These are phyloP conservation scores for Abrostola tripartita DNA, from an alignment of 2,888 invertebrate genomes.

Conservation along the genomic window DNA sequence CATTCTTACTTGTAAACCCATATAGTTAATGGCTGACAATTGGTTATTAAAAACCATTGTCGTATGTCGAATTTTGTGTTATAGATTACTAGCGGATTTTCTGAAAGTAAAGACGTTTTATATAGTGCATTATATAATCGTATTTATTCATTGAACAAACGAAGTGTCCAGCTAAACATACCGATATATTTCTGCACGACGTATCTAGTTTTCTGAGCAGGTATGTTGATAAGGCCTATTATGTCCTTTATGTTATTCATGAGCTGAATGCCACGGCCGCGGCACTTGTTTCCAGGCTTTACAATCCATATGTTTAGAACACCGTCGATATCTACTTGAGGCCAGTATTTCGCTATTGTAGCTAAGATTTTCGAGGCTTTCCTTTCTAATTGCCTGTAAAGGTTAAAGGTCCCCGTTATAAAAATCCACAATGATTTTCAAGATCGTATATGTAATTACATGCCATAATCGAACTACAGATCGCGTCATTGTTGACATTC, in stretches of 20 bases:
- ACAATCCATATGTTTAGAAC: conserved; percentile 97
- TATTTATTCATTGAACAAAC: conserved; percentile 12
- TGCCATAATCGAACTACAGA: conserved; percentile 14
- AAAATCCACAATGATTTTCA: background rate
- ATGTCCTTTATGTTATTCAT: conserved; percentile 96
- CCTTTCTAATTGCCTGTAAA: conserved; percentile 81
- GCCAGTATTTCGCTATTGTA: conserved; percentile 92
- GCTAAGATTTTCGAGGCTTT: conserved; percentile 90
- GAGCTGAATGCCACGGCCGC: conserved; percentile 96
- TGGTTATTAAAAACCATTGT: conserved; percentile 98
- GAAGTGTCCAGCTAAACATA: conserved; percentile 69
- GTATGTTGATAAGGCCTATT: conserved; percentile 91
- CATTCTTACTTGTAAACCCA: conserved; percentile 95
- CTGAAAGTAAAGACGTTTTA: conserved; percentile 83
- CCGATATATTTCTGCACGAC: conserved; percentile 99
- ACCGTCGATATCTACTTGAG: conserved; percentile 95
- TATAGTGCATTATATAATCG: conserved; percentile 4
- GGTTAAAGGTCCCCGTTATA: conserved; percentile 30
- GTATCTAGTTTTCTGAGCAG: conserved; percentile 92
- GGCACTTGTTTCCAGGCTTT: conserved; percentile 97
- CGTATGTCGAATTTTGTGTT: conserved; percentile 98
- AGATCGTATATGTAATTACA: background rate
- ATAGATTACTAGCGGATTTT: conserved; percentile 95
- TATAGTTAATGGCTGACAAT: conserved; percentile 95
- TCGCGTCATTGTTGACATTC: conserved; percentile 34